Conservation (phyloP, 2,797 vertebrate genomes). For the Merluccius polli region DNA sequence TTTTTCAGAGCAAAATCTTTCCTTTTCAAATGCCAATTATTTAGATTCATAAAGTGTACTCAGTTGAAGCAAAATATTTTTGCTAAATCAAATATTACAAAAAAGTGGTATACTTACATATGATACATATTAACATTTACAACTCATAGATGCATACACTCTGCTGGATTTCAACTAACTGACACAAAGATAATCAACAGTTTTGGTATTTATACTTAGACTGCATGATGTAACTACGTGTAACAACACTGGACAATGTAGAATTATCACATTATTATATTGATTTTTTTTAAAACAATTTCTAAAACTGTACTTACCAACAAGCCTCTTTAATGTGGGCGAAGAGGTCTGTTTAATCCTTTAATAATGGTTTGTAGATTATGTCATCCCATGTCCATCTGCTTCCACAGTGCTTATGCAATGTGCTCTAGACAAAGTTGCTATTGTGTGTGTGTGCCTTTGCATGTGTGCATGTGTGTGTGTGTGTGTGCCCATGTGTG, state of each 20-base stretch:
- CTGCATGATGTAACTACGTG: not conserved
- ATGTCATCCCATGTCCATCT: slow-evolving; percentile 10
- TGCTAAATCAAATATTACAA: slow-evolving; percentile 12
- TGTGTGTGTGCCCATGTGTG: not conserved
- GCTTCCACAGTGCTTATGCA: slow-evolving; percentile 7
- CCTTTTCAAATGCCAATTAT: not conserved
- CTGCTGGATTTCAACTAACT: not conserved
- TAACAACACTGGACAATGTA: not conserved
- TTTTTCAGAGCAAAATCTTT: not conserved
- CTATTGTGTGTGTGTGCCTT: not conserved
- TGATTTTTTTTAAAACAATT: too few species aligned
- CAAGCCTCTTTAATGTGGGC: not conserved
- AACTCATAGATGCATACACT: not conserved
- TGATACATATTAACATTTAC: slow-evolving; percentile 41
- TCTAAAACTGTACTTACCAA: not conserved
- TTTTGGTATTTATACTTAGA: not conserved
- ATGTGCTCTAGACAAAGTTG: slow-evolving; percentile 1
- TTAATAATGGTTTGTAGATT: not conserved
- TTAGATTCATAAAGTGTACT: not conserved
- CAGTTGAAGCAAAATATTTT: not conserved
- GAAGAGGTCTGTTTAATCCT: not conserved
- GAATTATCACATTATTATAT: not conserved
- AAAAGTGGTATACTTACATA: slow-evolving; percentile 33
- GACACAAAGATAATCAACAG: not conserved
- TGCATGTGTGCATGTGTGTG: not conserved